Evolutionary conservation across 1,140 invertebrate species (phyloP).

Genomic region (Conus betulinus): DNA sequence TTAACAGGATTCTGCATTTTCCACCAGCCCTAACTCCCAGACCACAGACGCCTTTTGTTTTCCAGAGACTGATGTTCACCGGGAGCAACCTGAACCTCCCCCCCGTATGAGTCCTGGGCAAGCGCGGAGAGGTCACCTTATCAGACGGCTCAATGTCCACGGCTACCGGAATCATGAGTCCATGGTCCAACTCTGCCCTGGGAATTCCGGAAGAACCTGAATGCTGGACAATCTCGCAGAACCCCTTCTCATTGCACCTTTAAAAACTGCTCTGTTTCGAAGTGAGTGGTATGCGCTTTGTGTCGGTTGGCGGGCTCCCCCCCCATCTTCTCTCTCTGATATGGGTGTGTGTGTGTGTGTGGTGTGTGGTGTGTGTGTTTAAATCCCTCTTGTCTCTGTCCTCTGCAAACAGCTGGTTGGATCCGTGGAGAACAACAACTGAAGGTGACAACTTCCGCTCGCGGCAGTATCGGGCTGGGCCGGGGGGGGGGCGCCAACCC

Average conservation of each 20-base stretch:
- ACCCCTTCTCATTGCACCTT: slow-evolving; percentile 39
- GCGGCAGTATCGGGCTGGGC: slow-evolving; percentile 27
- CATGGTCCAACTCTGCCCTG: slow-evolving; percentile 29
- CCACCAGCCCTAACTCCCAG: too few relatives aligned
- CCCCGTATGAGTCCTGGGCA: slow-evolving; percentile 5
- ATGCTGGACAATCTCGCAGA: slow-evolving; percentile 19
- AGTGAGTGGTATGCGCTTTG: neutral
- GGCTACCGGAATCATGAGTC: slow-evolving; percentile 15
- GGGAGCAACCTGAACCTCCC: slow-evolving; percentile 11
- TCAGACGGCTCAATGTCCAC: slow-evolving; percentile 27
- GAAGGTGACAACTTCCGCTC: neutral
- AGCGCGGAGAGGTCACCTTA: slow-evolving; percentile 21
- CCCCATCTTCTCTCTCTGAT: neutral
- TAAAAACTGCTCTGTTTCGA: slow-evolving; percentile 36
- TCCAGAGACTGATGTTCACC: slow-evolving; percentile 4
- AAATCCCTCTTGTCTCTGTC: neutral
- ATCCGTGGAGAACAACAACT: neutral
- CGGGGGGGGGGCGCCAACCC: too few relatives aligned
- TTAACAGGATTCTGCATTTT: neutral
- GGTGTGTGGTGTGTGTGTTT: slow-evolving; percentile 1
- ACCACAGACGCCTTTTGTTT: too few relatives aligned
- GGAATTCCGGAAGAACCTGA: slow-evolving; percentile 13
- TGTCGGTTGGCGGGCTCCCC: too few relatives aligned
- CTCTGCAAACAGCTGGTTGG: slow-evolving; percentile 24
- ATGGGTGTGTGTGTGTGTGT: neutral